Evolutionary conservation across 2,888 invertebrate genomes (phyloP).

Genomic region (Epistrophella euchroma): DNA sequence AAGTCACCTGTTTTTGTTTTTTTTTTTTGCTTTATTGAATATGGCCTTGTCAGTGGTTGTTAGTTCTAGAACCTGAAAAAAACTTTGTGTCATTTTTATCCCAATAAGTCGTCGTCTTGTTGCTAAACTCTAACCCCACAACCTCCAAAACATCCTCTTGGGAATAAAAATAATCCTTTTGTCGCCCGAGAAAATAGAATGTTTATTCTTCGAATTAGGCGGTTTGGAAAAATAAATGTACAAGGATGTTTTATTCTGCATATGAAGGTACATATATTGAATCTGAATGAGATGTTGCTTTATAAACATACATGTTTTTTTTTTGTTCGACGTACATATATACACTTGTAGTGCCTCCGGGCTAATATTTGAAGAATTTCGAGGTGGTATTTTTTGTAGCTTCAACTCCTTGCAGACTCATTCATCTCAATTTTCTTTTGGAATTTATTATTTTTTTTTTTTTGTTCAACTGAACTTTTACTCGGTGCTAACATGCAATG

Average conservation of each 20-base stretch:
- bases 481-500: conserved; percentile 42
- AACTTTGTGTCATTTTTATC: conserved; percentile 55
- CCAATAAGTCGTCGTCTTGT: conserved; percentile 37
- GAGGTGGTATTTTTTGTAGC: conserved; percentile 10
- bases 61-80: conserved; percentile 29
- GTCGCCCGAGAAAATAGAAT: conserved; percentile 43
- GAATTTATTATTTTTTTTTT: conserved; percentile 14
- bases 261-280: conserved; percentile 35
- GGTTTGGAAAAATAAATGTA: conserved; percentile 28
- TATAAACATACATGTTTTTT: conserved; percentile 4
- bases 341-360: conserved; percentile 16
- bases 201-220: conserved; percentile 58
- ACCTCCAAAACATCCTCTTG: conserved; percentile 12
- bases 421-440: conserved; percentile 65
- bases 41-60: conserved; percentile 38
- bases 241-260: conserved; percentile 36
- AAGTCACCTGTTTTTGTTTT: conserved; percentile 49
- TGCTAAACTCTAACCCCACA: neutral
- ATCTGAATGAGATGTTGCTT: conserved; percentile 44
- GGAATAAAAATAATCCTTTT: conserved; percentile 52
- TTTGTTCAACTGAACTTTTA: neutral
- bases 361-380: conserved; percentile 33
- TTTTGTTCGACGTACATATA: neutral
- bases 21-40: conserved; percentile 4
- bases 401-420: conserved; percentile 36